Evolutionary conservation across 23 tunicate species (phyloP).

Genomic region (Phallusia fumigata): DNA sequence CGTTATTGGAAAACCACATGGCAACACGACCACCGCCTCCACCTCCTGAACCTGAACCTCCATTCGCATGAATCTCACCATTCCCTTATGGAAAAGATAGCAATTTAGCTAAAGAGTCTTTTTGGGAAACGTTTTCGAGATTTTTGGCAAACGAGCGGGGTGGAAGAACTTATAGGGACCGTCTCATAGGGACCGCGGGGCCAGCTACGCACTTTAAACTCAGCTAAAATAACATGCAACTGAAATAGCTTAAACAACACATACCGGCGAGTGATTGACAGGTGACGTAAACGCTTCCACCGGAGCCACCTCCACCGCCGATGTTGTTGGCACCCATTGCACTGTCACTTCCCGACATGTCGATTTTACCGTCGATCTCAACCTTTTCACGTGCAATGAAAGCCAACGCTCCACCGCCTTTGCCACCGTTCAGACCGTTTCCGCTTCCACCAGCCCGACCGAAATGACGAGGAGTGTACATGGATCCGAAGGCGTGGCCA

Average conservation of each 20-base stretch:
- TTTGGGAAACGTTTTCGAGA: not conserved
- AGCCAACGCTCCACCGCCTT: slow-evolving; percentile 27
- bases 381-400: slow-evolving; percentile 18
- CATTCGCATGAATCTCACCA: slow-evolving; percentile 15
- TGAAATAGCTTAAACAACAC: too few species aligned
- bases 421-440: slow-evolving; percentile 2
- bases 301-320: slow-evolving; percentile 36
- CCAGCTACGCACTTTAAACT: too few species aligned
- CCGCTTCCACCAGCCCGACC: slow-evolving; percentile 33
- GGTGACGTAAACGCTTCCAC: slow-evolving; percentile 26
- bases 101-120: not conserved
- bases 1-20: slow-evolving; percentile 7
- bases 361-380: slow-evolving; percentile 28
- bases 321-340: not conserved
- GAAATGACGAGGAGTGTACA: slow-evolving; percentile 20
- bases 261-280: slow-evolving; percentile 3
- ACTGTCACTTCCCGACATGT: slow-evolving; percentile 18
- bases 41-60: slow-evolving; percentile 34
- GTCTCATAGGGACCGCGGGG: too few species aligned
- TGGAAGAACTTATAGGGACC: too few species aligned
- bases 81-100: not conserved
- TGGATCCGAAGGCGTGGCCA: slow-evolving; percentile 25
- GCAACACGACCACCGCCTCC: slow-evolving; percentile 40
- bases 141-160: too few species aligned
- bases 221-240: too few species aligned